Evolutionary conservation across 1,140 invertebrate genomes (phyloP).

Genomic region (Drosophila nasuta): DNA sequence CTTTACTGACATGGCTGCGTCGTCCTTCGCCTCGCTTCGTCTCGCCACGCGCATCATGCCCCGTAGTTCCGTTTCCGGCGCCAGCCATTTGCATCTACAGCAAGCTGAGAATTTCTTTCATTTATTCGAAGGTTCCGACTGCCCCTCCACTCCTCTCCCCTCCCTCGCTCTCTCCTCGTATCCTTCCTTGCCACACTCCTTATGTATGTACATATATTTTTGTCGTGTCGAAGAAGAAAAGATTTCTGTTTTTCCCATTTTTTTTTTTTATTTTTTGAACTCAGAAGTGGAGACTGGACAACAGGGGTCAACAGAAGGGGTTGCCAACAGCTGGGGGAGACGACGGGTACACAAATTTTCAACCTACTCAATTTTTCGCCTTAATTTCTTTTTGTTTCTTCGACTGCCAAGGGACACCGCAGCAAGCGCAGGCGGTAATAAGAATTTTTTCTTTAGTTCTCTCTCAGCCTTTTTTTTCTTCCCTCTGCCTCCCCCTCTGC

Average conservation of each 20-base stretch:
- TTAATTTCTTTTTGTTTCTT: constrained; percentile 77
- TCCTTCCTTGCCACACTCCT: constrained; percentile 1
- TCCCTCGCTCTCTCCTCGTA: no score
- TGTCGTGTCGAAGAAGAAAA: constrained; percentile 76
- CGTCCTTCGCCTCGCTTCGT: constrained; percentile 9
- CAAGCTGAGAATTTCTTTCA: constrained; percentile 61
- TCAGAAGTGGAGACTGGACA: constrained; percentile 48
- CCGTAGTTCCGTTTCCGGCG: constrained; percentile 80
- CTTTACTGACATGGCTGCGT: constrained; percentile 53
- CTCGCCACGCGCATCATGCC: constrained; percentile 5
- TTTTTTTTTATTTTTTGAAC: constrained; percentile 33
- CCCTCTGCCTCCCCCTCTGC: background rate
- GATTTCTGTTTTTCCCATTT: constrained; percentile 51
- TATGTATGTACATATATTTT: constrained; percentile 42
- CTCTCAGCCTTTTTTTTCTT: constrained; percentile 20
- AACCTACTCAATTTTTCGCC: constrained; percentile 82
- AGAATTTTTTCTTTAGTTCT: constrained; percentile 76
- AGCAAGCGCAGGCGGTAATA: constrained; percentile 72
- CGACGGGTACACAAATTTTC: constrained; percentile 79
- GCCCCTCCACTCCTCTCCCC: background rate
- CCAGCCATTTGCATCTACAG: constrained; percentile 79
- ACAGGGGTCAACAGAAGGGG: constrained; percentile 24
- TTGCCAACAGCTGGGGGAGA: background rate
- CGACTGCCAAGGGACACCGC: constrained; percentile 49
- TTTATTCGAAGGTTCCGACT: constrained; percentile 70